Conservation (phyloP, 2,113 vertebrate species). For the Cephalopholis sonnerati region DNA sequence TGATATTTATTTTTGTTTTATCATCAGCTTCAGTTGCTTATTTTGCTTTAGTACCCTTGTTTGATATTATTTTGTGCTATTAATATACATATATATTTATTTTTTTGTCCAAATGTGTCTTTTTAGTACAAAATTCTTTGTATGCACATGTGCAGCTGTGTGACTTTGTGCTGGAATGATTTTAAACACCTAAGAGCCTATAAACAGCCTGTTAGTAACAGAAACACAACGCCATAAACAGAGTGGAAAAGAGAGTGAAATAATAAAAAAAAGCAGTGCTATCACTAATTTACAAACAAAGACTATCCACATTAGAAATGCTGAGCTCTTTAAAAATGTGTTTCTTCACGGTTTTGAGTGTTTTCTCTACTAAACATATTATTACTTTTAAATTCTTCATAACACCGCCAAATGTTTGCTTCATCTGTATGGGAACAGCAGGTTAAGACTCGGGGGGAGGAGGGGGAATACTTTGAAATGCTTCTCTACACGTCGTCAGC, state of each 20-base stretch:
- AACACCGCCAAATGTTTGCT: conserved; percentile 75
- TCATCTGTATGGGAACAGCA: conserved; percentile 42
- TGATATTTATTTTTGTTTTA: neutral
- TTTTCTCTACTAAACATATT: conserved; percentile 46
- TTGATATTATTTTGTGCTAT: conserved; percentile 38
- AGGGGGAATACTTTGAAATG: conserved; percentile 68
- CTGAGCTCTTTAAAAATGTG: conserved; percentile 67
- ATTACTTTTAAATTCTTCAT: conserved; percentile 77
- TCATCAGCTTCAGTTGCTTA: conserved; percentile 9
- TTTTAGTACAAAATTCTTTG: conserved; percentile 46
- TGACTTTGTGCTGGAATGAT: conserved; percentile 73
- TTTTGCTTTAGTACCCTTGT: conserved; percentile 51
- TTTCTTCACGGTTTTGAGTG: conserved; percentile 30
- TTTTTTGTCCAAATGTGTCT: conserved; percentile 4
- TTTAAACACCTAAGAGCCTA: conserved; percentile 59
- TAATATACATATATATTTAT: neutral
- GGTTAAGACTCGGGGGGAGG: conserved; percentile 21
- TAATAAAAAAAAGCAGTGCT: conserved; percentile 62
- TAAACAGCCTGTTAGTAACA: conserved; percentile 80
- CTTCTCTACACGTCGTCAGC: conserved; percentile 90
- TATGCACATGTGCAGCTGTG: conserved; percentile 13
- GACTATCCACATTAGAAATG: conserved; percentile 76
- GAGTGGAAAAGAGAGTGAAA: conserved; percentile 27
- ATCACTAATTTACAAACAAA: conserved; percentile 63
- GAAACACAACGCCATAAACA: conserved; percentile 54